phyloP scores from a whole-genome alignment of 2,113 vertebrate species.

The Vimba vimba region DNA sequence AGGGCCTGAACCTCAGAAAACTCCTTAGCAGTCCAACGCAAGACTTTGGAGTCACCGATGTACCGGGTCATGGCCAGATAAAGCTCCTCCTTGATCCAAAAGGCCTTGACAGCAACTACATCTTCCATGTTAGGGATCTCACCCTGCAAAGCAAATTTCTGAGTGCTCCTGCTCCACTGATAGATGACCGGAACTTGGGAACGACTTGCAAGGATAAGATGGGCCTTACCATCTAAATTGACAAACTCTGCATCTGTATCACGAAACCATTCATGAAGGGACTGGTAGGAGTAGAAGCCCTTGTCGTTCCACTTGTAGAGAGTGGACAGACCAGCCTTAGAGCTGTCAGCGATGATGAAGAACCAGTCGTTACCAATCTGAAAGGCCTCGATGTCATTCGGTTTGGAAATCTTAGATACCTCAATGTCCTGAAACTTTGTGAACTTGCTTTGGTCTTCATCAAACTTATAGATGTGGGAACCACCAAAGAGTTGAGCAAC shows the following conservation, averaged over 20 bases:
- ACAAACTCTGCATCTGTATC: slow-evolving; percentile 95
- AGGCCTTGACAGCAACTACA: slow-evolving; percentile 93
- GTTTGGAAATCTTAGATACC: slow-evolving; percentile 95
- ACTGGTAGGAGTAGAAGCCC: slow-evolving; percentile 96
- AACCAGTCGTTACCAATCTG: slow-evolving; percentile 91
- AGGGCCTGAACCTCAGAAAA: slow-evolving; percentile 93
- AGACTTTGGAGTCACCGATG: slow-evolving; percentile 95
- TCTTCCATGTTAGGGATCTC: slow-evolving; percentile 98
- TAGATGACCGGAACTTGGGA: slow-evolving; percentile 96
- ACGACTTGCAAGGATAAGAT: slow-evolving; percentile 92
- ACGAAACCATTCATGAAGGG: slow-evolving; percentile 95
- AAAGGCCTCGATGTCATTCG: slow-evolving; percentile 95
- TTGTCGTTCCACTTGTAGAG: slow-evolving; percentile 98
- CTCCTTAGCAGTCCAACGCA: slow-evolving; percentile 90
- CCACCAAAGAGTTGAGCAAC: slow-evolving; percentile 97
- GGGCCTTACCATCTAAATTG: slow-evolving; percentile 88
- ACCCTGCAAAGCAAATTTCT: slow-evolving; percentile 89
- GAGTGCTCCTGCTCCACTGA: slow-evolving; percentile 90
- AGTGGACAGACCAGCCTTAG: slow-evolving; percentile 94
- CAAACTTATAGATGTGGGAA: slow-evolving; percentile 96
- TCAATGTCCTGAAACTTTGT: slow-evolving; percentile 98
- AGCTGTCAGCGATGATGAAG: slow-evolving; percentile 97
- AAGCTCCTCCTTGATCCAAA: slow-evolving; percentile 85
- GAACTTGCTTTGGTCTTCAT: slow-evolving; percentile 95
- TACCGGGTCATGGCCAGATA: slow-evolving; percentile 94